Evolutionary conservation across 2,797 vertebrate species (phyloP), one percentile per base, ranked within the genome.

Genomic region (Phrynocephalus forsythii): DNA sequence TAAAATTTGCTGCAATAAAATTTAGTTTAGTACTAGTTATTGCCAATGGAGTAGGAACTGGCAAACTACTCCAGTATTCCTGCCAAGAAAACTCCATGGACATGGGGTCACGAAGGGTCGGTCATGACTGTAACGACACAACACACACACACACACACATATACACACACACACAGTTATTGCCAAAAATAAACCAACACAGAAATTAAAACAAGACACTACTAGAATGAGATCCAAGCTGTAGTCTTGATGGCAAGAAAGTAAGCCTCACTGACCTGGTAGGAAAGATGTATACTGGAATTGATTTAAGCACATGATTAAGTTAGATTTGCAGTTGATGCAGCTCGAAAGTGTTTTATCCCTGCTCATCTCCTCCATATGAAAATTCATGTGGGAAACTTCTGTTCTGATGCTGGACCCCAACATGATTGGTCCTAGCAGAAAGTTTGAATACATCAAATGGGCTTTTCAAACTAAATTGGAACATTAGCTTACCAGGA

Each of bases 11-110:
- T 88, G 91, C 91, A 94, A 88, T 87, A 93, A 80, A 88, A 85
- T 92, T 96, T 96, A 92, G 72, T 95, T 95, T 93, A 91, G 87
- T 91, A 88, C 89, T 38, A 38, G 38, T 38, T 38, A 38, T 38
- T 38, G 38, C 38, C 38, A 38, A 38, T 38, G 38, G 38, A 38
- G 38, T 38, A 38, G 38, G 38, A 38, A 38, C 38, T 38, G 38
- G 38, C 38, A 38, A 38, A 38, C 38, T 2, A 38, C 38, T 38
- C 38, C 38, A 38, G 38, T 38, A 38, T 38, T 38, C 38, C 38
- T 38, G 38, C 38, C 38, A 38, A 38, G 38, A 38, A 38, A 38
- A 38, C 38, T 2, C 38, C 38, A 38, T 38, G 38, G 38, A 38
- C 38, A 38, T 38, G 38, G 38, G 38, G 38, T 38, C 38, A 38